Evolutionary conservation across 2,113 vertebrate species (phyloP), one percentile per base, ranked within the genome.

Genomic region (human (Homo sapiens)): DNA sequence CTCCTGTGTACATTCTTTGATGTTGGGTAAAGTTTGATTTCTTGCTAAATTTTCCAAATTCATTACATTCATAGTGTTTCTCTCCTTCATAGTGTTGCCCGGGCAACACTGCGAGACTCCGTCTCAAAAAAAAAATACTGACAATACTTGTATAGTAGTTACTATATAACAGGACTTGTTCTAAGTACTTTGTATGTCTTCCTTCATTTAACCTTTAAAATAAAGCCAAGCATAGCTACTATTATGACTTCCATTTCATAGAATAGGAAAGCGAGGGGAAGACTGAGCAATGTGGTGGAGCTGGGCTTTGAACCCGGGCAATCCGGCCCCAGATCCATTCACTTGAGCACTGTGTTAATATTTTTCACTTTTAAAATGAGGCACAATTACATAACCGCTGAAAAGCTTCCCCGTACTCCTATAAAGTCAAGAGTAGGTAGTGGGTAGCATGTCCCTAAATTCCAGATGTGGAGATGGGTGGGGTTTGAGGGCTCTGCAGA

Each of bases 11-110:
- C 3, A 20, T 73, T 87, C 80, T 94, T 30, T 78, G 89, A 78
- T 75, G 66, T 81, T 97, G 96, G 94, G 92, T 85, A 25, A 98
- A 84, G 75, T 98, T 93, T 0, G 96, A 97, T 89, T 98, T 98
- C 72, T 95, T 82, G 38, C 8, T 48, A 45, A 85, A 59, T 83
- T 89, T 98, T 50, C 50, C 82, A 61, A n/a, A 72, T 45, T 45
- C 64, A 40, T 61, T 57, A 59, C 35, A 64, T 40, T 48, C 32
- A 22, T 16, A 14, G 27, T 85, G 22, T 66, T 14, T 23, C 57
- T 59, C 8, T 8, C 57, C 57, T 45, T 45, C 45, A 45, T 45
- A 45, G 45, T 45, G 45, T 45, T 45, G 45, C 45, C 45, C 8
- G 45, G 45, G 61, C 1, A 11, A 64, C 61, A 64, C 27, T 30